Percentiles rank a stretch among this genome's conserved stretches.
Evolutionary conservation across 2,888 invertebrate genomes (phyloP).

Genomic region (Crepidodera aurea): DNA sequence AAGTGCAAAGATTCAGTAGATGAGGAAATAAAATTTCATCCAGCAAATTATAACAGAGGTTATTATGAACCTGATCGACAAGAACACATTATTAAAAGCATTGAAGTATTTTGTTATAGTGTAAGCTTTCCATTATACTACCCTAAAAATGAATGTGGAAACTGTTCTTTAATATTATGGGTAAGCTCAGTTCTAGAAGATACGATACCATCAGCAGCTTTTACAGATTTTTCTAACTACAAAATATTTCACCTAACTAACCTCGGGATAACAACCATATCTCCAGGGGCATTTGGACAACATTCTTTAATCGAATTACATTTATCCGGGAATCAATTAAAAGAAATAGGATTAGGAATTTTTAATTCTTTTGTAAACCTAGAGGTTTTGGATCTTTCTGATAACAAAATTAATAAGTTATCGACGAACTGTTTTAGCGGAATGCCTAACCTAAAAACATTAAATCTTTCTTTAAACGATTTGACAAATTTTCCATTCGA

Average conservation of each 20-base stretch:
- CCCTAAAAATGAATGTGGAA: background rate
- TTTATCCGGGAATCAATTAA: slow-evolving; percentile 33
- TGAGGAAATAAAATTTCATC: background rate
- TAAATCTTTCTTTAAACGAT: slow-evolving; percentile 22
- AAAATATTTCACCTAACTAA: background rate
- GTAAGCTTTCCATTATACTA: background rate
- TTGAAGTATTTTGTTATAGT: background rate
- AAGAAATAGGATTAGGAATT: slow-evolving; percentile 7
- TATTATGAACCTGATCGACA: background rate
- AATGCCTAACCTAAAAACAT: background rate
- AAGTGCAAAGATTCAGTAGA: background rate
- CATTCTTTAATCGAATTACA: slow-evolving; percentile 54
- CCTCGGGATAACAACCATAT: background rate
- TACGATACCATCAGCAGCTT: background rate
- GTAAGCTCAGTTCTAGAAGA: background rate
- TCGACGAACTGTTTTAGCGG: background rate
- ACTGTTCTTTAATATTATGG: background rate
- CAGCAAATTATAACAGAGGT: background rate
- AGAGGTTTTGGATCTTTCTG: slow-evolving; percentile 11
- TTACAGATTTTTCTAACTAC: background rate
- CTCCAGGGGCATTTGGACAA: background rate
- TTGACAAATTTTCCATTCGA: slow-evolving; percentile 1
- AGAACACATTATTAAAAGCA: background rate
- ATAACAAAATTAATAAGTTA: slow-evolving; percentile 5
- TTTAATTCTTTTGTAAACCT: slow-evolving; percentile 20